phyloP scores from a whole-genome alignment of 2,113 vertebrate species.

The Trochalopteron elliotii region DNA sequence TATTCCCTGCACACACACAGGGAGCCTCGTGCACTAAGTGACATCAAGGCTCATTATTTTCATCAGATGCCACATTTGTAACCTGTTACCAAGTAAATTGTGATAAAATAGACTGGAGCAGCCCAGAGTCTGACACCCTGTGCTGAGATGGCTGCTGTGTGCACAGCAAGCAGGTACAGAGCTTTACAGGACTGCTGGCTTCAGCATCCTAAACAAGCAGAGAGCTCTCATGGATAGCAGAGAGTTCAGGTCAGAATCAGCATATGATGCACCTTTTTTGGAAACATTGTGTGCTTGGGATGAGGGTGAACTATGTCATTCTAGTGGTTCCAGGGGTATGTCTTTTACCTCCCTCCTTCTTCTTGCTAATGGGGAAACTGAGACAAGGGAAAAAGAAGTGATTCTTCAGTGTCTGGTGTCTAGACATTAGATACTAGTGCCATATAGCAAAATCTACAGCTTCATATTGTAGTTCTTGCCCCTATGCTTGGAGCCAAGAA shows the following conservation, averaged over 20 bases:
- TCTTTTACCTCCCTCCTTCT: neutral
- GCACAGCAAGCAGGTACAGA: neutral
- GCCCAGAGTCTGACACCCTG: conserved; percentile 70
- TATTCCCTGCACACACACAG: conserved; percentile 81
- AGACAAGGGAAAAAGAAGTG: neutral
- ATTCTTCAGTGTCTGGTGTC: too few relatives aligned
- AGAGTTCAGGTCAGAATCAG: neutral
- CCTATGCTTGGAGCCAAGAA: neutral
- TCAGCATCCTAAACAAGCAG: neutral
- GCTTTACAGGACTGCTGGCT: neutral
- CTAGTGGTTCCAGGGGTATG: neutral
- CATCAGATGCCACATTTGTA: conserved; percentile 94
- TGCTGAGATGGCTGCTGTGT: conserved; percentile 4
- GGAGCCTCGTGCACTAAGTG: conserved; percentile 81
- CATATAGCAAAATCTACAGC: neutral
- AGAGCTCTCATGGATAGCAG: neutral
- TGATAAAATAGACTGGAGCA: conserved; percentile 86
- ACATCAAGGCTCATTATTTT: conserved; percentile 94
- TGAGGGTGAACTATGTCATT: neutral
- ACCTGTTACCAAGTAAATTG: conserved; percentile 90
- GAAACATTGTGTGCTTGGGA: neutral
- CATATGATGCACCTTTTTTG: neutral
- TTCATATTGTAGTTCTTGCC: neutral
- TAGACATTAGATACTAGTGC: too few relatives aligned
- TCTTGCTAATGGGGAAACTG: neutral